Evolutionary conservation across 2,113 vertebrate genomes (phyloP).

Genomic region (Brachyhypopomus occidentalis): DNA sequence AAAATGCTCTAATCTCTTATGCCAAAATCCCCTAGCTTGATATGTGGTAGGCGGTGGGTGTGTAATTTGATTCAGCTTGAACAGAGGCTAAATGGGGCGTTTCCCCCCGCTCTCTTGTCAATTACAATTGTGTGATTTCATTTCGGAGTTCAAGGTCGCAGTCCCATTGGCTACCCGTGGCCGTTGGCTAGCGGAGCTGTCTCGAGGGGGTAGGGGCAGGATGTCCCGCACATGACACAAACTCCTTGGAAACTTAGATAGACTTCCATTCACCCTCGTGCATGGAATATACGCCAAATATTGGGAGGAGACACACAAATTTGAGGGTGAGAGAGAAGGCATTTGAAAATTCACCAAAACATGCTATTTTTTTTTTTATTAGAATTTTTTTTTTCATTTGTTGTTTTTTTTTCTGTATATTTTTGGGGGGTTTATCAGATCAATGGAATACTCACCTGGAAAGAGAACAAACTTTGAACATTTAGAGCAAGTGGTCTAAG

Average conservation of each 20-base stretch:
- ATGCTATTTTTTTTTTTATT: too few relatives aligned
- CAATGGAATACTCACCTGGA: not conserved
- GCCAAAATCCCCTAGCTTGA: conserved; percentile 69
- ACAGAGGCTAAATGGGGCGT: conserved; percentile 76
- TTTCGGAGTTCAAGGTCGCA: conserved; percentile 61
- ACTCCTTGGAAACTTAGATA: conserved; percentile 60
- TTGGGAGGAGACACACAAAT: conserved; percentile 34
- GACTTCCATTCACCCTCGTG: conserved; percentile 45
- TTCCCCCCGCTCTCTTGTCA: conserved; percentile 76
- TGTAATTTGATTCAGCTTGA: conserved; percentile 79
- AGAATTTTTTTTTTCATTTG: not conserved
- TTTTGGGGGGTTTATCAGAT: too few relatives aligned
- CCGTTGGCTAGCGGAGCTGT: conserved; percentile 53
- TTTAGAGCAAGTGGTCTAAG: not conserved
- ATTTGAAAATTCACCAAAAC: conserved; percentile 3
- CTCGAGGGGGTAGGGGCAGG: conserved; percentile 65
- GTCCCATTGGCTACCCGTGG: conserved; percentile 57
- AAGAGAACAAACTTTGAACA: not conserved
- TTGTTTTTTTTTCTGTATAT: not conserved
- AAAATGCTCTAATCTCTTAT: conserved; percentile 69
- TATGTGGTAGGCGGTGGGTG: conserved; percentile 70
- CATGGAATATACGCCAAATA: conserved; percentile 43
- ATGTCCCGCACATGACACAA: conserved; percentile 62
- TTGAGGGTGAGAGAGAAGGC: conserved; percentile 13
- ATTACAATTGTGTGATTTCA: conserved; percentile 79